phyloP scores from a whole-genome alignment of 2,888 invertebrate genomes.

The Notodonta ziczac region DNA sequence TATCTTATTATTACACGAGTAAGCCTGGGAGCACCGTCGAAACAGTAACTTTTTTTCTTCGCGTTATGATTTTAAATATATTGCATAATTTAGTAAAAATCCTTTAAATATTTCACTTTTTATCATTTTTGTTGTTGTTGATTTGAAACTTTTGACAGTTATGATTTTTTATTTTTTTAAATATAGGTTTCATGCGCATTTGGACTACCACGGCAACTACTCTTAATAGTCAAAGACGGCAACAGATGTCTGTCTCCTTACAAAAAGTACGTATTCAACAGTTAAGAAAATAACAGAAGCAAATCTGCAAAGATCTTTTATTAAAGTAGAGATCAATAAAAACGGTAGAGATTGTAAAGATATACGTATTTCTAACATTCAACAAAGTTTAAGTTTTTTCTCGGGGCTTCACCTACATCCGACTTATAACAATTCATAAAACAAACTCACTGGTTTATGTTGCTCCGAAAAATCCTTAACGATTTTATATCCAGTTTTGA shows the following conservation, averaged over 20 bases:
- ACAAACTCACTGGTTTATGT: constrained; percentile 69
- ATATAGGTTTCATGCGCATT: background rate
- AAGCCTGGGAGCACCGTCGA: too few species aligned
- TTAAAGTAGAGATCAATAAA: too few species aligned
- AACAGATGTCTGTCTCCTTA: background rate
- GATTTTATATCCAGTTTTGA: constrained; percentile 78
- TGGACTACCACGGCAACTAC: background rate
- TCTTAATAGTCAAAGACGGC: too few species aligned
- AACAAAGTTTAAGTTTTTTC: too few species aligned
- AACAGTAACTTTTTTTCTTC: too few species aligned
- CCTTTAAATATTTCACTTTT: constrained; percentile 15
- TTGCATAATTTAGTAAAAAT: background rate
- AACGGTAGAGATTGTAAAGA: too few species aligned
- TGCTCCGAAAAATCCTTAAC: constrained; percentile 76
- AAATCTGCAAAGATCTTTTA: too few species aligned
- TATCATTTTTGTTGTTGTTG: constrained; percentile 33
- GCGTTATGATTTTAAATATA: background rate
- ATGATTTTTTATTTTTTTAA: constrained; percentile 5
- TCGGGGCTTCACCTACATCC: too few species aligned
- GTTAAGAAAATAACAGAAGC: too few species aligned
- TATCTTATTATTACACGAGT: too few species aligned
- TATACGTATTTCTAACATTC: too few species aligned
- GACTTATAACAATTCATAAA: background rate
- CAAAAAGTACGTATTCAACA: background rate
- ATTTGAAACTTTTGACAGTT: background rate